A percentile compares a stretch with the other conserved stretches of the same genome.
phyloP scores from a whole-genome alignment of 2,797 vertebrate genomes.

The Lagodon rhomboides region DNA sequence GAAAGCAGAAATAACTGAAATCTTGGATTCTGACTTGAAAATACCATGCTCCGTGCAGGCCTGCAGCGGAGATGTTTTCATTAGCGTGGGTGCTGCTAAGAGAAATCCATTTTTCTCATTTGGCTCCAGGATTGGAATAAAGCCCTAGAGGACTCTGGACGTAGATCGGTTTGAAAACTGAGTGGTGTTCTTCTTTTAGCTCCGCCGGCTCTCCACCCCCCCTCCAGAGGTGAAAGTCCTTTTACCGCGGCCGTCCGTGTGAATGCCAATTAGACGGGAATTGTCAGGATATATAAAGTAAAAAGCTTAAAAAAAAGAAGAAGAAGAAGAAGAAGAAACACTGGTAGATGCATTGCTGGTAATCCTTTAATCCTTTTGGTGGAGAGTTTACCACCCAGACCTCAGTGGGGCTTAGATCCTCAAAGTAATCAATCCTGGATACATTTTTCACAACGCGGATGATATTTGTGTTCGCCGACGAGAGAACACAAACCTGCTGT shows the following conservation, averaged over 20 bases:
- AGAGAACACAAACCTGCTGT: conserved; percentile 33
- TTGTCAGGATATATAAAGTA: conserved; percentile 21
- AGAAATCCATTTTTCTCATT: conserved; percentile 70
- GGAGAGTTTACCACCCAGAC: conserved; percentile 43
- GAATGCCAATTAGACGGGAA: conserved; percentile 46
- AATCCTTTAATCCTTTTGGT: conserved; percentile 51
- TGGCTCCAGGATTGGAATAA: conserved; percentile 59
- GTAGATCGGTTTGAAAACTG: conserved; percentile 55
- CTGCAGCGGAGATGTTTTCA: conserved; percentile 44
- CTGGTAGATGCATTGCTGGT: conserved; percentile 11
- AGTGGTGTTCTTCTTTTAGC: conserved; percentile 51
- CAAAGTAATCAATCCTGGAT: conserved; percentile 42
- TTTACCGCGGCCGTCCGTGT: not conserved
- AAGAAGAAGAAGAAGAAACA: conserved; percentile 18
- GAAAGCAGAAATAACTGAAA: conserved; percentile 3
- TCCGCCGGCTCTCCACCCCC: conserved; percentile 32
- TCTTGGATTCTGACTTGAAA: conserved; percentile 7
- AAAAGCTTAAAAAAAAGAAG: conserved; percentile 21
- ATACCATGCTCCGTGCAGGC: conserved; percentile 23
- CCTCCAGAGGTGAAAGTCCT: conserved; percentile 29
- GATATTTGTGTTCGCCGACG: conserved; percentile 49
- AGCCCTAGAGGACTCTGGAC: conserved; percentile 33
- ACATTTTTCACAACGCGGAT: conserved; percentile 14
- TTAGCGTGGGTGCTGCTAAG: conserved; percentile 31
- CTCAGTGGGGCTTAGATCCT: conserved; percentile 17